phyloP scores from a whole-genome alignment of 2,888 invertebrate genomes.

The Strigamia crassipes region DNA sequence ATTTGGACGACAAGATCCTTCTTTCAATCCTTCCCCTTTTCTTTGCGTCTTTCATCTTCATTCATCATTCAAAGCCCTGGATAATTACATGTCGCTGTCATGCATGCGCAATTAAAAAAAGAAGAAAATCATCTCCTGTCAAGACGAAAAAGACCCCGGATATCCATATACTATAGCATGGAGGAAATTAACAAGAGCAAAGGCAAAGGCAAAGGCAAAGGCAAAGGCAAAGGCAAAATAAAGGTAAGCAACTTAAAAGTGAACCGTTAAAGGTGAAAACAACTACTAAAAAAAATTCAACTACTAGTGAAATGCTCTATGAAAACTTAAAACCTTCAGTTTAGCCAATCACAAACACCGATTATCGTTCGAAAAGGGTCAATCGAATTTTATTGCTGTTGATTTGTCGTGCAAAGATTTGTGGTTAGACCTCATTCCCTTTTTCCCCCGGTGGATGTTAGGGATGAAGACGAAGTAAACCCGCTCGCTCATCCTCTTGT shows the following conservation, averaged over 20 bases:
- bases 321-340: too few relatives aligned
- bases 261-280: too few relatives aligned
- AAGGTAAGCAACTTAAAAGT: background rate
- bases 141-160: slow-evolving; percentile 39
- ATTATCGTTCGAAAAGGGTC: too few relatives aligned
- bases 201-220: background rate
- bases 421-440: too few relatives aligned
- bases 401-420: too few relatives aligned
- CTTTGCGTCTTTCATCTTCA: slow-evolving; percentile 28
- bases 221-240: background rate
- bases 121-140: slow-evolving; percentile 38
- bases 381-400: too few relatives aligned
- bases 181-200: slow-evolving; percentile 28
- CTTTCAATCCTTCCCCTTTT: slow-evolving; percentile 30
- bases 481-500: too few relatives aligned
- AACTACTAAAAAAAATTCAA: too few relatives aligned
- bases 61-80: slow-evolving; percentile 36
- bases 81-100: slow-evolving; percentile 40
- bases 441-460: too few relatives aligned
- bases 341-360: too few relatives aligned
- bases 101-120: slow-evolving; percentile 41
- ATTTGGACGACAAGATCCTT: slow-evolving; percentile 37
- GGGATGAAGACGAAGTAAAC: too few relatives aligned
- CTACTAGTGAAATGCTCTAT: too few relatives aligned
- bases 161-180: background rate